Evolutionary conservation across 2,888 invertebrate genomes (phyloP).

Genomic region (Drosophila emarginata): DNA sequence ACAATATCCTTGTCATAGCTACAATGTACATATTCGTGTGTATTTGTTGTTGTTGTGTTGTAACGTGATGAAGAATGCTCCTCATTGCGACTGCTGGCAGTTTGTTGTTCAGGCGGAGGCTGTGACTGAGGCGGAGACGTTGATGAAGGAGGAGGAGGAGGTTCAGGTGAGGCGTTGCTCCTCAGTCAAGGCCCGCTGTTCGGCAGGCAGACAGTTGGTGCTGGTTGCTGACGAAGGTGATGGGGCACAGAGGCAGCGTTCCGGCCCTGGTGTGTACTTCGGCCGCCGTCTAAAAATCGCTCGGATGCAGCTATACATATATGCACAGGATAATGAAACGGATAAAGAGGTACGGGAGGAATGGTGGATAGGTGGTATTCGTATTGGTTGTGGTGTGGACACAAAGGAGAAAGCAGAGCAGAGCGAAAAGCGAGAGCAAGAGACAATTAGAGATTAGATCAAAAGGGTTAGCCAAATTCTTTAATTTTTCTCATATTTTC

Average conservation of each 20-base stretch:
- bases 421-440: conserved; percentile 28
- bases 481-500: conserved; percentile 14
- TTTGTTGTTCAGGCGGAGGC: conserved; percentile 45
- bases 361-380: not conserved
- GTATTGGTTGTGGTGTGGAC: too few species aligned
- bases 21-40: conserved; percentile 80
- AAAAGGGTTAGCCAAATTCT: conserved; percentile 42
- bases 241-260: conserved; percentile 86
- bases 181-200: conserved; percentile 84
- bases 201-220: conserved; percentile 83
- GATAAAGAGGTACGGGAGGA: conserved; percentile 6
- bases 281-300: conserved; percentile 90
- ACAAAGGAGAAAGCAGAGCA: conserved; percentile 8
- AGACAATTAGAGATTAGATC: conserved; percentile 43
- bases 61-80: conserved; percentile 39
- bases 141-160: conserved; percentile 38
- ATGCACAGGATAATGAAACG: conserved; percentile 28
- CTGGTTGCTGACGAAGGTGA: conserved; percentile 84
- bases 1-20: conserved; percentile 81
- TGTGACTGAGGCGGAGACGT: conserved; percentile 33
- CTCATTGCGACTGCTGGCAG: conserved; percentile 67
- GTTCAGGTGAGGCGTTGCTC: conserved; percentile 89
- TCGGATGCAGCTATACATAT: conserved; percentile 90
- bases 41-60: conserved; percentile 47
- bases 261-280: conserved; percentile 86